A percentile compares a stretch with the other conserved stretches of the same genome.
Evolutionary conservation across 2,797 vertebrate genomes (phyloP).

Genomic region (Spheniscus humboldti): DNA sequence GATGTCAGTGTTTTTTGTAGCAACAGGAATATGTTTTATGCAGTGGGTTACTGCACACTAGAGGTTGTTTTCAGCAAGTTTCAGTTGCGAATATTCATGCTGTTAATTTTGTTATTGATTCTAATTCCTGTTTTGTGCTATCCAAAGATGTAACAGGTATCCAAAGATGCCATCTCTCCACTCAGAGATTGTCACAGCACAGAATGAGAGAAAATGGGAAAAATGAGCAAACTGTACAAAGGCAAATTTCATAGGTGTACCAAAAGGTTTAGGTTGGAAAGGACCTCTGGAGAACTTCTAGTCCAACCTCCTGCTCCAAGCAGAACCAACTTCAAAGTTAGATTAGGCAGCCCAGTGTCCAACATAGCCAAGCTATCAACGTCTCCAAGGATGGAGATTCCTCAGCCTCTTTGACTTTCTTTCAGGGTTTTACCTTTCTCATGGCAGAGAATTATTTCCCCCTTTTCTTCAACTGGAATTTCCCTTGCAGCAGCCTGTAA

Average conservation of each 20-base stretch:
- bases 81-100: neutral
- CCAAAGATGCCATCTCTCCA: neutral
- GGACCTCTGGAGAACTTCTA: neutral
- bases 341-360: neutral
- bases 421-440: neutral
- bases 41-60: neutral
- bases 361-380: accelerated
- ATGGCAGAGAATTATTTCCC: neutral
- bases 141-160: neutral
- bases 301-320: neutral
- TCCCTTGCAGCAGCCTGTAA: neutral
- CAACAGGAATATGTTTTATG: neutral
- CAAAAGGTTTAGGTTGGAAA: neutral
- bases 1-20: neutral
- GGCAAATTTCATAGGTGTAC: neutral
- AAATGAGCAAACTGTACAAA: neutral
- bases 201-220: neutral
- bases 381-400: neutral
- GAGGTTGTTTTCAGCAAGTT: neutral
- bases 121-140: neutral
- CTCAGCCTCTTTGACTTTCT: neutral
- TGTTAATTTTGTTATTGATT: neutral
- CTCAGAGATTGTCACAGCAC: neutral
- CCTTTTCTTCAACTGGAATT: neutral
- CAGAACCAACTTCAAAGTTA: neutral